Evolutionary conservation across 2,113 vertebrate genomes (phyloP).

Genomic region (Heterocephalus glaber): DNA sequence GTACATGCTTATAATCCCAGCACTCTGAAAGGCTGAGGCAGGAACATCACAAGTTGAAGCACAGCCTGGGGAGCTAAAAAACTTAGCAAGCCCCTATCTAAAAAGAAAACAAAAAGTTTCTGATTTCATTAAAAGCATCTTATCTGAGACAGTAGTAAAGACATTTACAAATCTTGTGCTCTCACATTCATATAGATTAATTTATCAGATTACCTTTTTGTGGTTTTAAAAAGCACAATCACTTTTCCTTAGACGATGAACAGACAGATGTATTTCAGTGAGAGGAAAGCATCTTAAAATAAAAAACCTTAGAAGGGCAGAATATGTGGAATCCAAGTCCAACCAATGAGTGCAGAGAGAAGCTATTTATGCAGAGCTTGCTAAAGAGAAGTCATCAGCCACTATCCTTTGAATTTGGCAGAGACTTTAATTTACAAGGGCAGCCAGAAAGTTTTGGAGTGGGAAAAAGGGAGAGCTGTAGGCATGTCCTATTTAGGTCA

Average conservation of each 20-base stretch:
- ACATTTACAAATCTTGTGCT: background rate
- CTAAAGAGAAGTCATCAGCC: background rate
- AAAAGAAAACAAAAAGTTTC: background rate
- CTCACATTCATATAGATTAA: background rate
- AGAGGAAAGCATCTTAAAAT: background rate
- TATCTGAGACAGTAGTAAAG: background rate
- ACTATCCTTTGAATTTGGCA: background rate
- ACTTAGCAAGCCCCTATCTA: background rate
- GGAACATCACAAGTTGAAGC: background rate
- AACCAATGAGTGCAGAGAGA: background rate
- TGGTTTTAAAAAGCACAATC: background rate
- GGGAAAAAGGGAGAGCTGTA: background rate
- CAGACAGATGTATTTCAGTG: background rate
- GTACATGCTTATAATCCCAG: background rate
- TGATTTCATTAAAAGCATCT: background rate
- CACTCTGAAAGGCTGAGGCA: background rate
- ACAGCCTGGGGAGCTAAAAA: background rate
- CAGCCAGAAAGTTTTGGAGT: background rate
- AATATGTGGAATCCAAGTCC: background rate
- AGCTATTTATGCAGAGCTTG: background rate
- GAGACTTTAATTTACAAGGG: background rate
- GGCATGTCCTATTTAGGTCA: background rate
- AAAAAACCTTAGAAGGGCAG: background rate
- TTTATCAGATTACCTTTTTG: background rate
- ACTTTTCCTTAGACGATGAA: background rate